Evolutionary conservation across 2,113 vertebrate genomes (phyloP).

Genomic region (Datnioides undecimradiatus): DNA sequence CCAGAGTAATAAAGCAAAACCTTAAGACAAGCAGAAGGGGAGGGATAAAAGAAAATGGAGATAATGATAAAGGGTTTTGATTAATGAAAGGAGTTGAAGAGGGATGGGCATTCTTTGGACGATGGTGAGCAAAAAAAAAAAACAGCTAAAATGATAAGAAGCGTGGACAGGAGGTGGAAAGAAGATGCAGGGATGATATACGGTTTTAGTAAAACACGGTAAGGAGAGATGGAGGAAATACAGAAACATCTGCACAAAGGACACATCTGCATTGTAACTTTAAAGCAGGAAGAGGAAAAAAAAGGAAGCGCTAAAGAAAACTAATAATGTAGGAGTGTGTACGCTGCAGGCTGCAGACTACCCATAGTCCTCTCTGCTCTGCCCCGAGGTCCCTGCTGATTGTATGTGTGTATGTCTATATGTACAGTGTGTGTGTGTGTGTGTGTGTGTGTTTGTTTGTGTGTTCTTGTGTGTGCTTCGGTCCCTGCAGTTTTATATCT

Average conservation of each 20-base stretch:
- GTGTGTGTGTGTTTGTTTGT: background rate
- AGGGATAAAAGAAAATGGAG: background rate
- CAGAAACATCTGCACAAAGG: slow-evolving; percentile 5
- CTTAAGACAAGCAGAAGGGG: slow-evolving; percentile 5
- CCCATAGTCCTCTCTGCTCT: slow-evolving; percentile 46
- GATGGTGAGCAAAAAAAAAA: slow-evolving; percentile 28
- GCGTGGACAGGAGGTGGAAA: background rate
- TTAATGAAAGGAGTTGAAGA: slow-evolving; percentile 37
- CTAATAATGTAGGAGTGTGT: slow-evolving; percentile 39
- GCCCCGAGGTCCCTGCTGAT: slow-evolving; percentile 12
- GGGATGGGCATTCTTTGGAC: slow-evolving; percentile 10
- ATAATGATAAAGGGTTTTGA: slow-evolving; percentile 43
- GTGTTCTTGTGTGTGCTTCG: background rate
- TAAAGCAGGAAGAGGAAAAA: background rate
- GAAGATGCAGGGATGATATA: slow-evolving; percentile 18
- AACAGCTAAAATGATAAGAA: slow-evolving; percentile 1
- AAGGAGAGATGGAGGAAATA: background rate
- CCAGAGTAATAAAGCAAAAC: slow-evolving; percentile 37
- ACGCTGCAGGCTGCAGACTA: slow-evolving; percentile 38
- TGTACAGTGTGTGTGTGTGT: background rate
- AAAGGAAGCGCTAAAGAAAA: slow-evolving; percentile 12
- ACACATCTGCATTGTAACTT: slow-evolving; percentile 12
- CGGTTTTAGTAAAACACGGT: background rate
- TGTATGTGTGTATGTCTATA: slow-evolving; percentile 28
- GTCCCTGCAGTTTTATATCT: slow-evolving; percentile 12